Base-by-base conservation (phyloP, 1,140 invertebrate genomes). In the Globodera rostochiensis region DNA sequence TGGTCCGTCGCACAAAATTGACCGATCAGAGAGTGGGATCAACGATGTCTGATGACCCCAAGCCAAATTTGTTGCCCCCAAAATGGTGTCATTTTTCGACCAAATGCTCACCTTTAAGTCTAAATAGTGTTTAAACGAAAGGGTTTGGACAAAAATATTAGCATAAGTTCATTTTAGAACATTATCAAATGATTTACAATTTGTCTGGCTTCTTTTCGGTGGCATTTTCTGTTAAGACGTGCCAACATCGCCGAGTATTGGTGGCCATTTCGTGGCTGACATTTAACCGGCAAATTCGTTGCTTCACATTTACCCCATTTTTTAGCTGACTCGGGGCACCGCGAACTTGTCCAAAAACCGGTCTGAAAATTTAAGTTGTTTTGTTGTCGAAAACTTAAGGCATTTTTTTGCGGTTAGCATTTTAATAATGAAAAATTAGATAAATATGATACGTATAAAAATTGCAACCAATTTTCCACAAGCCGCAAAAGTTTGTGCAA, bases 341-440 rank as follows among this genome's bases (percentile, higher is more conserved):
- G 46, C 13, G 74, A 76, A 75, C 77, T 47, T 25, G 57, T 47
- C 57, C 77, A 81, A 50, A 81, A 81, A 25, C 80, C 60, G 69
- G 53, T 57, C 74, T 67, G 21, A 3, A 66, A 36, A 36, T 36
- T 36, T 36, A 1, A 36, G 36, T 36, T 36, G 36, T 36, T 36
- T 36, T 36, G 36, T 36, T 36, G 36, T 1, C 36, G 36, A 36
- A 36, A 36, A 36, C 1, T 36, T 36, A 36, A 36, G 36, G 36
- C 36, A 36, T 3, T 36, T 36, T 36, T 36, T 36, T 36, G 25
- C 3, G 36, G 36, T 36, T 36, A 36, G 36, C 36, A 36, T 36
- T 36, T 36, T 36, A 36, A 36, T 3, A 36, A 36, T 36, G 2
- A 36, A 21, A 13, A 66, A 2, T 1, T 3, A 2, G 60, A 66